These are phyloP conservation scores for Druceiella hillmani DNA, from an alignment of 2,888 invertebrate genomes.

Conservation along the genomic window DNA sequence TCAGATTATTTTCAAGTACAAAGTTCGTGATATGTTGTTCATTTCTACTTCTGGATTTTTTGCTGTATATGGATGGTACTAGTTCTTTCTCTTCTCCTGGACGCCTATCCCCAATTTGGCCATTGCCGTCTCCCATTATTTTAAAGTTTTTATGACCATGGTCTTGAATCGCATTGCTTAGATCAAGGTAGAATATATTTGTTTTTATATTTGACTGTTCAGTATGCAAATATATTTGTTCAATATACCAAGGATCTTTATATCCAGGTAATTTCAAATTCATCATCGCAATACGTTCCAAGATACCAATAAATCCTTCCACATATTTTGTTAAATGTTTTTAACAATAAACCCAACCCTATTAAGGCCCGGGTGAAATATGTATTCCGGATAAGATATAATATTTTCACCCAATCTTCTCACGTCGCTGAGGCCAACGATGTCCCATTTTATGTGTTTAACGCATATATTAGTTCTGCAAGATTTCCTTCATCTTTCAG, in stretches of 20 bases:
- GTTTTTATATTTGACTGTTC: conserved; percentile 18
- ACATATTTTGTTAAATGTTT: conserved; percentile 17
- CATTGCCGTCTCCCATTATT: conserved; percentile 21
- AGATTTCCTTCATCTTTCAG: too few relatives aligned
- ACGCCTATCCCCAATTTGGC: conserved; percentile 20
- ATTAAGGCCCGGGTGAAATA: conserved; percentile 20
- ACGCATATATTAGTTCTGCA: too few relatives aligned
- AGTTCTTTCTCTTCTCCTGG: conserved; percentile 18
- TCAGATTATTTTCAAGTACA: conserved; percentile 15
- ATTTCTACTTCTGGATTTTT: conserved; percentile 22
- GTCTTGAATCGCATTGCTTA: conserved; percentile 20
- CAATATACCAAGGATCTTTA: conserved; percentile 23
- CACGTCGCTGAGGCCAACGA: too few relatives aligned
- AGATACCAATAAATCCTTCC: conserved; percentile 22
- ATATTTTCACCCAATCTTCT: too few relatives aligned
- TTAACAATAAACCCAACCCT: conserved; percentile 25
- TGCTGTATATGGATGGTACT: conserved; percentile 16
- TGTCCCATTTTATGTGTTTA: too few relatives aligned
- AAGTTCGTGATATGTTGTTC: conserved; percentile 18
- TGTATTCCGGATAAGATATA: conserved; percentile 11
- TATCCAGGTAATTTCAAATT: conserved; percentile 23
- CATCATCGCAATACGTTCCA: conserved; percentile 23
- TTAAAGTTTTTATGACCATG: conserved; percentile 22
- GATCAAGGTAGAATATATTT: conserved; percentile 20
- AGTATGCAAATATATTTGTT: conserved; percentile 25